These are phyloP conservation scores for Strongylocentrotus purpuratus DNA, from an alignment of 35 echinoderm and acorn worm genomes.

Conservation along the genomic window DNA sequence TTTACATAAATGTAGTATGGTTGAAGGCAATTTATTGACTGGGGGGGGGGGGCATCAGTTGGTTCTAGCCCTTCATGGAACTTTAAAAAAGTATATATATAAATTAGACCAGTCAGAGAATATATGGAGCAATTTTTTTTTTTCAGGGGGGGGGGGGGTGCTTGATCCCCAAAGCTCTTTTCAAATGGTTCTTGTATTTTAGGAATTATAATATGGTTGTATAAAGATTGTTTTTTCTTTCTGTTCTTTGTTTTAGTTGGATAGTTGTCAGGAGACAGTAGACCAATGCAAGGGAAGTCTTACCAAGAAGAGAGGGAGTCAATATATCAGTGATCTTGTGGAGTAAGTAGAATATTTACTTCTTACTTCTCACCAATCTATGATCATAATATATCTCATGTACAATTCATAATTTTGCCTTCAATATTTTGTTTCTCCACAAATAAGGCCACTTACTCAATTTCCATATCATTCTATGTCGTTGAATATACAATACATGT, in stretches of 20 bases:
- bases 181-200: neutral
- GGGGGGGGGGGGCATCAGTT: too few relatives aligned
- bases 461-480: neutral
- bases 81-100: too few relatives aligned
- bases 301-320: slow-evolving; percentile 45
- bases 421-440: neutral
- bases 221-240: neutral
- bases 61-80: too few relatives aligned
- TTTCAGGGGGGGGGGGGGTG: too few relatives aligned
- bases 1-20: too few relatives aligned
- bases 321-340: slow-evolving; percentile 60
- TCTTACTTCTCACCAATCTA: too few relatives aligned
- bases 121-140: neutral
- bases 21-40: too few relatives aligned
- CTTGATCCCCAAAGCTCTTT: neutral
- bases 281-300: slow-evolving; percentile 65
- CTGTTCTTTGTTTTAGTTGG: slow-evolving; percentile 53
- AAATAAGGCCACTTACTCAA: neutral
- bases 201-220: neutral
- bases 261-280: slow-evolving; percentile 65
- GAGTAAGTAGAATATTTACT: slow-evolving; percentile 20
- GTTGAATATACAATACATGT: neutral
- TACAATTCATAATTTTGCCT: too few relatives aligned
- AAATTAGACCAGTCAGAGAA: neutral
- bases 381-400: too few relatives aligned